A percentile compares a stretch with the other conserved stretches of the same genome.
Evolutionary conservation across 2,888 invertebrate genomes (phyloP).

Genomic region (Andrena hattorfiana): DNA sequence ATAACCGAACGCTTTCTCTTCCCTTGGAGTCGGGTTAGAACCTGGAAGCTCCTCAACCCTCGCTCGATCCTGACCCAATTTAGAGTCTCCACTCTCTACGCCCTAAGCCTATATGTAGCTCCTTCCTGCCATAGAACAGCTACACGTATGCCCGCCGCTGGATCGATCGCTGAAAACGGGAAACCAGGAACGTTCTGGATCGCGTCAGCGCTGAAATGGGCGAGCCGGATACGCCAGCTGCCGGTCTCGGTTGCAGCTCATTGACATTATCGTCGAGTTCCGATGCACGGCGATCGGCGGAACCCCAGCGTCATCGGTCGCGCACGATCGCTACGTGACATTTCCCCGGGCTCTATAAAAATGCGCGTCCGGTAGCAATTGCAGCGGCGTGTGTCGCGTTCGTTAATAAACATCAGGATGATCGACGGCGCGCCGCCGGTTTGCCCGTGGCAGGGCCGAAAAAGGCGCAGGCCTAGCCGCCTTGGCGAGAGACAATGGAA

Average conservation of each 20-base stretch:
- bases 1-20: too few species aligned
- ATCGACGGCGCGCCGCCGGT: slow-evolving; percentile 14
- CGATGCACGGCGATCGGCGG: slow-evolving; percentile 50
- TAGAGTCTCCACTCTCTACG: too few species aligned
- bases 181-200: too few species aligned
- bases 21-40: too few species aligned
- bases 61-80: too few species aligned
- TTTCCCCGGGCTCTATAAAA: slow-evolving; percentile 73
- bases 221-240: slow-evolving; percentile 46
- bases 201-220: slow-evolving; percentile 16
- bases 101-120: too few species aligned
- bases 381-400: slow-evolving; percentile 54
- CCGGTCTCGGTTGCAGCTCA: slow-evolving; percentile 60
- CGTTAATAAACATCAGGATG: slow-evolving; percentile 69
- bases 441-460: slow-evolving; percentile 54
- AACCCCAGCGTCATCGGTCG: slow-evolving; percentile 48
- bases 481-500: slow-evolving; percentile 70
- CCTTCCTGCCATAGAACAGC: too few species aligned
- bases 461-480: slow-evolving; percentile 58
- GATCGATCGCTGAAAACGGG: too few species aligned
- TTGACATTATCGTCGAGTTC: slow-evolving; percentile 70
- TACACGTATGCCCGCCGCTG: too few species aligned
- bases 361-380: slow-evolving; percentile 71
- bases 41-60: too few species aligned
- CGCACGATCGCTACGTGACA: slow-evolving; percentile 67